A percentile compares a stretch with the other conserved stretches of the same genome.
Evolutionary conservation across 2,888 invertebrate genomes (phyloP).

Genomic region (Lucinisca nassula): DNA sequence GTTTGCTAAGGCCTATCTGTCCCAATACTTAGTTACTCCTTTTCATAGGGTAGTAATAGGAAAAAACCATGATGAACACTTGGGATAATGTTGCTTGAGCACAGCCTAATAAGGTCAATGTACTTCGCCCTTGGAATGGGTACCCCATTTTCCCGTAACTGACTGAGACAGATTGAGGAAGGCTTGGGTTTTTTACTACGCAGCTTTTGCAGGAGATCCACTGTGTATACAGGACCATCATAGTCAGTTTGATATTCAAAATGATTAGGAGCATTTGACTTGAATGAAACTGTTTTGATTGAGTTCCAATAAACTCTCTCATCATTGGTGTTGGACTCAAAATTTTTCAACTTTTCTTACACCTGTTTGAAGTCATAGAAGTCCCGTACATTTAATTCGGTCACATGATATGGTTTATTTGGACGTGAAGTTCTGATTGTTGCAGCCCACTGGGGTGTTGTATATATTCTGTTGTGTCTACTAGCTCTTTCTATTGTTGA

Average conservation of each 20-base stretch:
- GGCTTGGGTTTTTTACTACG: conserved; percentile 10
- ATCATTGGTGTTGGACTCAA: conserved; percentile 22
- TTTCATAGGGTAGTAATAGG: conserved; percentile 31
- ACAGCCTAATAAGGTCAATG: conserved; percentile 7
- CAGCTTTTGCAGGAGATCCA: conserved; percentile 25
- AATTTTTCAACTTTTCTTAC: conserved; percentile 24
- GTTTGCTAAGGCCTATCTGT: too few species aligned
- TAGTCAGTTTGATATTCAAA: conserved; percentile 39
- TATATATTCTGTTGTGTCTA: not conserved
- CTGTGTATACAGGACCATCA: conserved; percentile 13
- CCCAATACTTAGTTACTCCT: not conserved
- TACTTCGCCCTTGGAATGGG: conserved; percentile 29
- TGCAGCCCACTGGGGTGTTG: conserved; percentile 46
- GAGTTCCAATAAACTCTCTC: conserved; percentile 37
- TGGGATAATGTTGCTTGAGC: conserved; percentile 31
- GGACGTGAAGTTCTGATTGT: conserved; percentile 20
- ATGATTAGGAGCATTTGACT: conserved; percentile 2
- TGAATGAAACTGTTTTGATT: conserved; percentile 15
- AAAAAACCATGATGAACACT: conserved; percentile 28
- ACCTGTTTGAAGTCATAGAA: conserved; percentile 42
- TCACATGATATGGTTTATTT: conserved; percentile 27
- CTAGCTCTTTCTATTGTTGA: conserved; percentile 28
- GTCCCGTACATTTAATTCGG: conserved; percentile 29
- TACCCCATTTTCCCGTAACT: not conserved
- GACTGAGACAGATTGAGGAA: not conserved